Evolutionary conservation across 2,888 invertebrate species (phyloP).

Genomic region (Nomada ruficornis): DNA sequence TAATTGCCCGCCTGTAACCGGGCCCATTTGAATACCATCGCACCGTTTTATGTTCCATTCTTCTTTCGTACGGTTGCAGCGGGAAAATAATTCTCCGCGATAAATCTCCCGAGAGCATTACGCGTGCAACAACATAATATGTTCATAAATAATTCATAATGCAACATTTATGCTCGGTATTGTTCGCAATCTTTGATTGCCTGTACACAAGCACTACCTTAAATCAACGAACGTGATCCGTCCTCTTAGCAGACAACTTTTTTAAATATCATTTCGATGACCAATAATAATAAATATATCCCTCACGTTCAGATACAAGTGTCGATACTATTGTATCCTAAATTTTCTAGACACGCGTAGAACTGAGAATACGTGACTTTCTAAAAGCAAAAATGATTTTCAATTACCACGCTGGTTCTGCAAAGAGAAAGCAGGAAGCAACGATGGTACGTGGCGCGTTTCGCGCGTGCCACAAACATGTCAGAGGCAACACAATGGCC

Average conservation of each 20-base stretch:
- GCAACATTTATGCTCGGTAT: conserved; percentile 40
- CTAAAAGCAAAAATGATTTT: background rate
- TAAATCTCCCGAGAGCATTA: conserved; percentile 40
- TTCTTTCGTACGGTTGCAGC: conserved; percentile 23
- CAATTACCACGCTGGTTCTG: background rate
- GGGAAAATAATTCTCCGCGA: conserved; percentile 41
- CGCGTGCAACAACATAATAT: conserved; percentile 25
- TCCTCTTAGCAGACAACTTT: background rate
- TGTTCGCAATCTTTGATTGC: conserved; percentile 46
- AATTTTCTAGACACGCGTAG: too few relatives aligned
- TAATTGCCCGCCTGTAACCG: conserved; percentile 41
- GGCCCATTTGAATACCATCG: conserved; percentile 75
- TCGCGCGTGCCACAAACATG: conserved; percentile 47
- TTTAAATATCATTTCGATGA: background rate
- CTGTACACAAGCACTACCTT: background rate
- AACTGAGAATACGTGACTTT: background rate
- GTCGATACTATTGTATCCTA: too few relatives aligned
- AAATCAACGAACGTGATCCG: conserved; percentile 1
- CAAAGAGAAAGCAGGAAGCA: conserved; percentile 22
- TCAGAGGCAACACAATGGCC: conserved; percentile 50
- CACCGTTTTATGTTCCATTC: conserved; percentile 67
- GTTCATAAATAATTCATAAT: conserved; percentile 54
- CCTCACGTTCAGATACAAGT: too few relatives aligned
- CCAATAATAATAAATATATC: too few relatives aligned
- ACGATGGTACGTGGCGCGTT: conserved; percentile 4